phyloP scores from a whole-genome alignment of 2,797 vertebrate species.

The Ataeniobius toweri region DNA sequence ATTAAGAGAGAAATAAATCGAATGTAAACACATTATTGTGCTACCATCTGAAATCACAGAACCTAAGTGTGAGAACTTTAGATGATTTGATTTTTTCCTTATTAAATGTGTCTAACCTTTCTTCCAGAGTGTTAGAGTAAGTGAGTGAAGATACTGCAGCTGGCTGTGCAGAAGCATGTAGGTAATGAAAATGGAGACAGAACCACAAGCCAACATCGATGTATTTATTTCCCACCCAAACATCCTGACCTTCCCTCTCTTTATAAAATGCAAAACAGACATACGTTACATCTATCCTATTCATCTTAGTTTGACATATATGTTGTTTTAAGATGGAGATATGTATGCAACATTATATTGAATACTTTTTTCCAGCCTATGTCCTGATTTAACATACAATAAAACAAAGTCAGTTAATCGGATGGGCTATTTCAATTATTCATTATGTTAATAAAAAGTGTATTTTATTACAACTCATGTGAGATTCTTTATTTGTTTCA shows the following conservation, averaged over 20 bases:
- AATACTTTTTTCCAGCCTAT: slow-evolving; percentile 35
- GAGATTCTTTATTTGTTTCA: slow-evolving; percentile 7
- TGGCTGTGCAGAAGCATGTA: slow-evolving; percentile 47
- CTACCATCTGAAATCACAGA: background rate
- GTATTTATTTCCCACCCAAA: slow-evolving; percentile 16
- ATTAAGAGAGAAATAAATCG: background rate
- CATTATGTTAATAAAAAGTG: slow-evolving; percentile 57
- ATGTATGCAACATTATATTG: slow-evolving; percentile 47
- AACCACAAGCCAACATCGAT: slow-evolving; percentile 23
- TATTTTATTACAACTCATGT: slow-evolving; percentile 51
- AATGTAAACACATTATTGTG: background rate
- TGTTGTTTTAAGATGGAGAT: slow-evolving; percentile 40
- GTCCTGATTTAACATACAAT: slow-evolving; percentile 55
- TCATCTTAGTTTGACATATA: slow-evolving; percentile 27
- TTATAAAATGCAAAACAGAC: slow-evolving; percentile 26
- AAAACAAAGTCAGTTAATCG: slow-evolving; percentile 45
- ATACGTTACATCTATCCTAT: background rate
- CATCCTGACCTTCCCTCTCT: slow-evolving; percentile 8
- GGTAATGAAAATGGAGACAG: slow-evolving; percentile 40
- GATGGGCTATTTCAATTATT: slow-evolving; percentile 28
- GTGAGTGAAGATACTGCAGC: slow-evolving; percentile 28
- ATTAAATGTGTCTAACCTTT: slow-evolving; percentile 31
- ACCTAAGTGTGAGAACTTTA: background rate
- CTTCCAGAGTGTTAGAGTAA: slow-evolving; percentile 44
- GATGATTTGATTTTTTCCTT: background rate